These are phyloP conservation scores for Isoperla grammatica DNA, from an alignment of 2,888 invertebrate species.

Conservation along the genomic window DNA sequence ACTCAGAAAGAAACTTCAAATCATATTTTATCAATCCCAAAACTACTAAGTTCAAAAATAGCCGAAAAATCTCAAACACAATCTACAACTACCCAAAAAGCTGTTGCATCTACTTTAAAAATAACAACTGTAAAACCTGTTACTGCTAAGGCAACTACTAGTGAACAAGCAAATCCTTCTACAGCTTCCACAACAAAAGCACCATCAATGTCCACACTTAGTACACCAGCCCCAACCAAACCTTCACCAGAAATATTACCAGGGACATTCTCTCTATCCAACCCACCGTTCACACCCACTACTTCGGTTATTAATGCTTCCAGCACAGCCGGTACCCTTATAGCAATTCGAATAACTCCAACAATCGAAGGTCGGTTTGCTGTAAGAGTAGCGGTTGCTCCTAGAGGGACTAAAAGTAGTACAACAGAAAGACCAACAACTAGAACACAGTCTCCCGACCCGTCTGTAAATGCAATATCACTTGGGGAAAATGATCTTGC, in stretches of 20 bases:
- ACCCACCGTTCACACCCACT: not conserved
- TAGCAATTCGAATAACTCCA: constrained; percentile 14
- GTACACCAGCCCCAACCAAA: constrained; percentile 22
- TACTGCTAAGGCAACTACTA: not conserved
- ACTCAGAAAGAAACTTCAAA: too few relatives aligned
- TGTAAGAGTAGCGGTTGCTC: constrained; percentile 10
- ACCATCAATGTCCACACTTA: too few relatives aligned
- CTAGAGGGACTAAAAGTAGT: constrained; percentile 12
- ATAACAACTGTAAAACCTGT: constrained; percentile 23
- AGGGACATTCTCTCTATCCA: not conserved
- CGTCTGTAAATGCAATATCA: too few relatives aligned
- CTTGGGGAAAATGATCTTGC: too few relatives aligned
- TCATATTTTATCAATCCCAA: too few relatives aligned
- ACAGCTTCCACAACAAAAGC: constrained; percentile 29
- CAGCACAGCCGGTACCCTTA: constrained; percentile 8
- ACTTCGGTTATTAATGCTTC: not conserved
- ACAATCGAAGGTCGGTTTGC: constrained; percentile 12
- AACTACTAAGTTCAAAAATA: too few relatives aligned
- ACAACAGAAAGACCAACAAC: constrained; percentile 15
- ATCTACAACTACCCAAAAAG: constrained; percentile 26
- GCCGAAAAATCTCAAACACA: too few relatives aligned
- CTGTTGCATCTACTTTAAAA: constrained; percentile 22
- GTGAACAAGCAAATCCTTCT: constrained; percentile 31
- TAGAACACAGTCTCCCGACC: too few relatives aligned
- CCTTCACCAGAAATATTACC: constrained; percentile 27